Evolutionary conservation across 1,140 invertebrate species (phyloP), one percentile per base, ranked within the genome.

Genomic region (Tenebrio molitor): DNA sequence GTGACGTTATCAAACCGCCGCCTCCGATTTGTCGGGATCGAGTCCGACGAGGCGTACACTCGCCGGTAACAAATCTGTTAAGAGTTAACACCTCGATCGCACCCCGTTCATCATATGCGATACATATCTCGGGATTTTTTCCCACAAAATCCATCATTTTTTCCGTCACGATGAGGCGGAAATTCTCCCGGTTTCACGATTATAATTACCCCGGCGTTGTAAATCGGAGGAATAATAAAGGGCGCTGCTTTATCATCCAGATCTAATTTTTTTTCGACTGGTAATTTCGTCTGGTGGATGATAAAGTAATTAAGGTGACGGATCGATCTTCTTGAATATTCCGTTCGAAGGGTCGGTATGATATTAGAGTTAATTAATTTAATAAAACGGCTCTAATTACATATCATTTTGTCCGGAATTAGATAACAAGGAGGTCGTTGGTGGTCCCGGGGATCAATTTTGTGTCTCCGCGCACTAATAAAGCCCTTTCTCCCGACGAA

Each of bases 51-150:
- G 34, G 50, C 66, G 64, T 62, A 58, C 69, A 36, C 69, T 29
- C 16, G 53, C 33, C 41, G 62, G 42, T 44, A 72, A 72, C 73
- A 74, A 69, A 75, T 75, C 74, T 75, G 74, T 75, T 75, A 75
- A 58, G n/a, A 64, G 46, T 72, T 75, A 75, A 75, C 74, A 75
- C 74, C 74, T 75, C 70, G 53, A 25, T 41, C 73, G 5, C 21
- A 46, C 41, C 66, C 69, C 21, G 42, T 62, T 66, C 53, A 72
- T 75, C 70, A 72, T 72, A 53, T 63, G 19, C 42, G 71, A 67
- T 75, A 75, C 71, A 72, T 75, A 75, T 75, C 70, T 69, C 34
- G 12, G 44, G 42, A 33, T 17, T 62, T 74, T 74, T 34, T 39
- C 29, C 12, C 8, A 64, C 10, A 71, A 63, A 71, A 71, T 71